Evolutionary conservation across 2,797 vertebrate species (phyloP).

Genomic region (Spatula clypeata): DNA sequence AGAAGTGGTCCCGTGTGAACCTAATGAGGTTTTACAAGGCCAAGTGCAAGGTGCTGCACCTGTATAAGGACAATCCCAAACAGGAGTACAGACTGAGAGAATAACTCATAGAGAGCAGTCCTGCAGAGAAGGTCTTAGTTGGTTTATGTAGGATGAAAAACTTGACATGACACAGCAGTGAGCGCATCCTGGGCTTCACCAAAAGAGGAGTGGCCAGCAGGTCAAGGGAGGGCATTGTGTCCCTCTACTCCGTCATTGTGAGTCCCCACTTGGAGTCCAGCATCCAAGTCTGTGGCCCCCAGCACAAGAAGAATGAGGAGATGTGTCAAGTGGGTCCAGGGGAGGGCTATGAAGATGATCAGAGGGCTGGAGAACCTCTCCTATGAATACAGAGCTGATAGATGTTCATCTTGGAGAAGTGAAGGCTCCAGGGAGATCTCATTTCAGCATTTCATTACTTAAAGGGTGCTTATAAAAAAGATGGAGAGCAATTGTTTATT

Average conservation of each 20-base stretch:
- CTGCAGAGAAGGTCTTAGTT: too few species aligned
- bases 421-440: background rate
- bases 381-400: background rate
- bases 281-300: background rate
- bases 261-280: background rate
- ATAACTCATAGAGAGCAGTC: too few species aligned
- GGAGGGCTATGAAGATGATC: background rate
- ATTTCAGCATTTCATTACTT: background rate
- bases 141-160: background rate
- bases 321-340: background rate
- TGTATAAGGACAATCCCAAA: too few species aligned
- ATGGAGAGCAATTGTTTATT: too few species aligned
- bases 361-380: background rate
- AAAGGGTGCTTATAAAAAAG: background rate
- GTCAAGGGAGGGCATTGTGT: background rate
- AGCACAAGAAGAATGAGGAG: background rate
- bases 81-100: too few species aligned
- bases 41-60: too few species aligned
- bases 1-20: too few species aligned
- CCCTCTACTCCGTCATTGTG: background rate
- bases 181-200: background rate
- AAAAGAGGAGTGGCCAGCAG: background rate
- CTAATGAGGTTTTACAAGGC: too few species aligned
- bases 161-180: background rate
- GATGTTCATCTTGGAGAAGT: background rate